Evolutionary conservation across 2,888 invertebrate genomes (phyloP), one percentile per base, ranked within the genome.

Genomic region (Autographa pulchrina): DNA sequence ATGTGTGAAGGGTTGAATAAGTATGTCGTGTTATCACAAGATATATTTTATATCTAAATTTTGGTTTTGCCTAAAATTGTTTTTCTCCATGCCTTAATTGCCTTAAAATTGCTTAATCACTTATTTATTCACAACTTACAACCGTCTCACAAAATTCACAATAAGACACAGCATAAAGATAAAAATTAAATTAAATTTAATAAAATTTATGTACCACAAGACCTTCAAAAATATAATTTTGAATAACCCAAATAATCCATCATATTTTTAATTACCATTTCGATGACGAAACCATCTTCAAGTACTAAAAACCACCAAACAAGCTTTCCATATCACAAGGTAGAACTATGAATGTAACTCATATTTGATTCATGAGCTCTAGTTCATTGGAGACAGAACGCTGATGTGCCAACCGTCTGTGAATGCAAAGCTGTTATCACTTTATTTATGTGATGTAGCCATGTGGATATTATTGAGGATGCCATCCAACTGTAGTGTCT

Each of bases 1-100:
- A 83, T 82, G 82, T 82, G 77, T 77, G 82, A 84, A 85, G 80
- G 81, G 75, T 78, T 78, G 67, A 64, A 14, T 52, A 18, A 54
- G 74, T 59, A 41, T 68, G 54, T 73, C 43, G 52, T 65, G 70
- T 56, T 67, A 78, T 58, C 25, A 60, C 56, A 31, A n/a, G 18
- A 35, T 52, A 78, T 20, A 18, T 54, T 4, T 54, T n/a, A 20
- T 8, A 54, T 54, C n/a, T n/a, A n/a, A n/a, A n/a, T n/a, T n/a
- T n/a, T n/a, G n/a, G n/a, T n/a, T n/a, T n/a, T n/a, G n/a, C n/a
- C n/a, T n/a, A n/a, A n/a, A n/a, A n/a, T n/a, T n/a, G n/a, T n/a
- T n/a, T n/a, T n/a, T n/a, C 52, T 52, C 16, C 35, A 35, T 8
- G 35, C 35, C 35, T 35, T 35, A 35, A 0, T 35, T 35, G 2